Percentiles rank a stretch among this genome's conserved stretches.
Evolutionary conservation across 2,797 vertebrate species (phyloP).

Genomic region (Chelon auratus): DNA sequence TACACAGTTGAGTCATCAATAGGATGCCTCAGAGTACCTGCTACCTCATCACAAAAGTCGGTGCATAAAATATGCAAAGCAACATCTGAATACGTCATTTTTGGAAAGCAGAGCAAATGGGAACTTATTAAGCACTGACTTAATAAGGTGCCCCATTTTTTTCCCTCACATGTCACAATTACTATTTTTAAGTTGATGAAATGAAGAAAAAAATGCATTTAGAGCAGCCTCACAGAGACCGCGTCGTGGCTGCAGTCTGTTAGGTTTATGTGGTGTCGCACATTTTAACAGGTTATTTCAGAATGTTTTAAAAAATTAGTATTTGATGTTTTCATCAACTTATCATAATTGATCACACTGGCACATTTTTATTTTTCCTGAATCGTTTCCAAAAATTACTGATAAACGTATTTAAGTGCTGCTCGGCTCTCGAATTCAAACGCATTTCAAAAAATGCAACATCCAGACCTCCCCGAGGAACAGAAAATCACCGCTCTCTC

Average conservation of each 20-base stretch:
- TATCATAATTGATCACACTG: neutral
- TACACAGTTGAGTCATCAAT: neutral
- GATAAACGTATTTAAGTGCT: neutral
- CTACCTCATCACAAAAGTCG: neutral
- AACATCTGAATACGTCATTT: neutral
- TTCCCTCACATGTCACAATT: neutral
- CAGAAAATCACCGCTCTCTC: neutral
- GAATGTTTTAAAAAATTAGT: neutral
- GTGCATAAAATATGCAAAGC: neutral
- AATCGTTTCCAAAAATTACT: conserved; percentile 2
- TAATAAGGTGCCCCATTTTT: neutral
- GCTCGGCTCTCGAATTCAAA: conserved; percentile 1
- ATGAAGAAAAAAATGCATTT: neutral
- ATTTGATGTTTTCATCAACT: neutral
- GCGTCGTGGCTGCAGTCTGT: neutral
- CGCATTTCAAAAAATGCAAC: neutral
- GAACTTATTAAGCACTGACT: neutral
- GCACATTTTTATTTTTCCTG: neutral
- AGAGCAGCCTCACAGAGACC: too few species aligned
- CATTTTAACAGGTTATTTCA: neutral
- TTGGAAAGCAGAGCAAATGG: neutral
- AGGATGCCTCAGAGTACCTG: neutral
- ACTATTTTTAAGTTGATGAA: neutral
- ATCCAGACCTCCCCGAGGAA: neutral
- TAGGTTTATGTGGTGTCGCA: neutral